phyloP scores from a whole-genome alignment of 2,113 vertebrate genomes.

The Brachypteracias leptosomus region DNA sequence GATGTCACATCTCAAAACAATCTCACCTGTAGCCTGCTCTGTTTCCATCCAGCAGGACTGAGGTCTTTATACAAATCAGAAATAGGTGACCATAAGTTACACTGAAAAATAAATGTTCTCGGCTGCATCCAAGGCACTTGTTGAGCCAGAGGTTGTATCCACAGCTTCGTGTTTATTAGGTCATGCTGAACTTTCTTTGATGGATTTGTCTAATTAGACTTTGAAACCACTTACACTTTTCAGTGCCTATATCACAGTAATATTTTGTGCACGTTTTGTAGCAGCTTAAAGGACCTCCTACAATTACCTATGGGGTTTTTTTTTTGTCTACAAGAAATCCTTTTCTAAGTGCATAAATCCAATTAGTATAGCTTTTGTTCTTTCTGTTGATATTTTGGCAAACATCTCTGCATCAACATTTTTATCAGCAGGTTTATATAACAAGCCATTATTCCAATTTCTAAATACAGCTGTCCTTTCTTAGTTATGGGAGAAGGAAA shows the following conservation, averaged over 20 bases:
- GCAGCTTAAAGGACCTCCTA: background rate
- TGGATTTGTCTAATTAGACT: slow-evolving; percentile 39
- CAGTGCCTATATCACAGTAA: background rate
- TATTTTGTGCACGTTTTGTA: background rate
- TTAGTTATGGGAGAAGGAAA: background rate
- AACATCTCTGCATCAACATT: slow-evolving; percentile 1
- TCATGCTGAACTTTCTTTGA: slow-evolving; percentile 15
- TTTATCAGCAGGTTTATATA: slow-evolving; percentile 29
- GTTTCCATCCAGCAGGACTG: background rate
- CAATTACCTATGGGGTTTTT: background rate
- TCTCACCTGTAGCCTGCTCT: background rate
- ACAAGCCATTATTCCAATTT: background rate
- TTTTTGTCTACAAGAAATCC: background rate
- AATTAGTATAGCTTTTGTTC: slow-evolving; percentile 2
- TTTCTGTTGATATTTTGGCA: background rate
- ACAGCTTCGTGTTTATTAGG: background rate
- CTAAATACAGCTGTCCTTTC: background rate
- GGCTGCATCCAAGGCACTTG: background rate
- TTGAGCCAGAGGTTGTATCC: background rate
- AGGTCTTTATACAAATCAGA: background rate
- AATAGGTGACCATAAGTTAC: background rate
- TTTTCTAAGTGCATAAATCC: slow-evolving; percentile 4
- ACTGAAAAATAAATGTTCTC: background rate
- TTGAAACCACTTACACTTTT: background rate
- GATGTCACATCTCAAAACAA: background rate